Evolutionary conservation across 2,797 vertebrate species (phyloP), one percentile per base, ranked within the genome.

Genomic region (Vireo griseus): DNA sequence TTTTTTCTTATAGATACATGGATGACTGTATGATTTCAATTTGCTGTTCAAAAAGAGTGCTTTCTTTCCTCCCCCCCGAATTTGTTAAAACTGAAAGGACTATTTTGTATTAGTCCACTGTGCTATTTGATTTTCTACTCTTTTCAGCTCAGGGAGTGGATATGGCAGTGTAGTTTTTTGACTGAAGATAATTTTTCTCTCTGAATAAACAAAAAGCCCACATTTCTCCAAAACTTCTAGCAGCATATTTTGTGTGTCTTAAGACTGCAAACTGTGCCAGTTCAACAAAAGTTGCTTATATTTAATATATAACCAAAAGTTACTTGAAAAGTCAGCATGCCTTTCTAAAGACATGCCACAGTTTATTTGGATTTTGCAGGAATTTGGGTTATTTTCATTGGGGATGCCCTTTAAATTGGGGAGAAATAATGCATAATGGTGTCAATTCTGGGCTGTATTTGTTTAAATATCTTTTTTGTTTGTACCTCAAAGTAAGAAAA

Each of bases 401-500:
- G 29, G 20, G 6, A 1, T 54, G 9, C 22, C 39, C 57, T 90
- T 95, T 69, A 44, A 80, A 61, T 16, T 7, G 2, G 25, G 35
- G 29, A 16, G 77, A 61, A 83, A 51, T 66, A 67, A 33, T 75
- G 26, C 37, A 7, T 16, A 55, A 54, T 51, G 6, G 9, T 82
- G 13, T 88, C 4, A 66, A 4, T 86, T 86, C n/a, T 83, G 57
- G 16, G 11, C 26, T 1, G 1, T 61, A 13, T 71, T 85, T 87
- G 5, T 37, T 86, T 88, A 75, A 40, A 10, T 6, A 15, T 73
- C 1, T 67, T 55, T 28, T 86, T 51, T 57, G 6, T 85, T 57
- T 86, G 29, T 26, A 66, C n/a, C n/a, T n/a, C n/a, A n/a, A n/a
- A n/a, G n/a, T 71, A 91, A 83, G 58, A 48, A 68, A 75, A 84